phyloP scores from a whole-genome alignment of 2,797 vertebrate genomes.

The Clarias laeviceps region DNA sequence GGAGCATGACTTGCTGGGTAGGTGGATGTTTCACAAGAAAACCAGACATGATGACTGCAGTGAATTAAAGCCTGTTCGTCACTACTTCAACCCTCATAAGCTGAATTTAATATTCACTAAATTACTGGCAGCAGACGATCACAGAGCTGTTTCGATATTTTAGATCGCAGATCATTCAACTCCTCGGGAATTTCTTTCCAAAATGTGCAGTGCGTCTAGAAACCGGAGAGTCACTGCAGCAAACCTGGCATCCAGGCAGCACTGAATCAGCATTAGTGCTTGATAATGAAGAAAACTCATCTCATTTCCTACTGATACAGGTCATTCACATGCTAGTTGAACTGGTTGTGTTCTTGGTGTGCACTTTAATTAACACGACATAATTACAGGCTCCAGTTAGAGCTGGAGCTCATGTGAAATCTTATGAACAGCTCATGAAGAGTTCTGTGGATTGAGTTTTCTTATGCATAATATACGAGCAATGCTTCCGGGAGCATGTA shows the following conservation, averaged over 20 bases:
- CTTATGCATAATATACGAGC: neutral
- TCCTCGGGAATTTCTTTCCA: neutral
- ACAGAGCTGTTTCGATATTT: neutral
- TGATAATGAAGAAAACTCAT: neutral
- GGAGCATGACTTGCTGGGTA: neutral
- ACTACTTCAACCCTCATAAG: neutral
- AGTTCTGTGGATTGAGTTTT: neutral
- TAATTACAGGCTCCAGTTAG: neutral
- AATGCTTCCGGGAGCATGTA: neutral
- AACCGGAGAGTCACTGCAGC: conserved; percentile 11
- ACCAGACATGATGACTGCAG: neutral
- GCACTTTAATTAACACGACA: neutral
- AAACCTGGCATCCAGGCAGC: neutral
- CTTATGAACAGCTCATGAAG: neutral
- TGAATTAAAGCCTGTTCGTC: neutral
- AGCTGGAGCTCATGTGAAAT: neutral
- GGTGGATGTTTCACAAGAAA: neutral
- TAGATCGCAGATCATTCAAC: neutral
- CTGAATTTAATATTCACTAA: neutral
- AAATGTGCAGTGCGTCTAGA: neutral
- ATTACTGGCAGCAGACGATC: neutral
- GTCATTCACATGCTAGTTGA: neutral
- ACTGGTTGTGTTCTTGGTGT: neutral
- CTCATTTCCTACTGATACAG: no score
- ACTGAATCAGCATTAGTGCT: conserved; percentile 2